Evolutionary conservation across 2,888 invertebrate genomes (phyloP).

Genomic region (Troides oblongomaculatus): DNA sequence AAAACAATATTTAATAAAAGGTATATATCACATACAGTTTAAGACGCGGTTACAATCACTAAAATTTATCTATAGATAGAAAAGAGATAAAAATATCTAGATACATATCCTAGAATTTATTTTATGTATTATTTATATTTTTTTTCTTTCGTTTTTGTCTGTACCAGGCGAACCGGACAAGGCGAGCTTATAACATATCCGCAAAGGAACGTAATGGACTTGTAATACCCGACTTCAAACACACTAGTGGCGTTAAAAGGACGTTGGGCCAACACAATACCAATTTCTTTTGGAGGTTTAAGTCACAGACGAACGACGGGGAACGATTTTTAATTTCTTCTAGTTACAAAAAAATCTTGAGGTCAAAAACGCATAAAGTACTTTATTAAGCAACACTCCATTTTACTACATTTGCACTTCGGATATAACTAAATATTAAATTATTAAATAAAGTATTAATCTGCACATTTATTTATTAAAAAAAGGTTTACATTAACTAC

Average conservation of each 20-base stretch:
- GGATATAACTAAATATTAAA: no score
- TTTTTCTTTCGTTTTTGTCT: constrained; percentile 30
- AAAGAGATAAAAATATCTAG: neutral
- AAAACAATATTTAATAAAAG: no score
- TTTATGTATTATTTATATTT: neutral
- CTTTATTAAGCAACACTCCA: no score
- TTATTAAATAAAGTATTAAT: no score
- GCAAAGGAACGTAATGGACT: constrained; percentile 77
- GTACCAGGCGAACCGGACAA: constrained; percentile 40
- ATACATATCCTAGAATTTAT: neutral
- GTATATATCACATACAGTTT: no score
- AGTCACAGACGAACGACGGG: constrained; percentile 35
- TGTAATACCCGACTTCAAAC: constrained; percentile 77
- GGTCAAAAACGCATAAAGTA: no score
- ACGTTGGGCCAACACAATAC: constrained; percentile 68
- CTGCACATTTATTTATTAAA: no score
- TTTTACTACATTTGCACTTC: no score
- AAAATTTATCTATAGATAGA: no score
- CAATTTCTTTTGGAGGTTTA: constrained; percentile 40
- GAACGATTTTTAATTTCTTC: neutral
- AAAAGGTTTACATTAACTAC: no score
- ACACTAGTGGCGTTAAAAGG: constrained; percentile 77
- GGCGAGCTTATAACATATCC: constrained; percentile 58
- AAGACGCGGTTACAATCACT: no score
- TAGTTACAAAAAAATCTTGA: no score